A percentile compares a stretch with the other conserved stretches of the same genome.
phyloP scores from a whole-genome alignment of 2,797 vertebrate species.

The Hylomyscus alleni region DNA sequence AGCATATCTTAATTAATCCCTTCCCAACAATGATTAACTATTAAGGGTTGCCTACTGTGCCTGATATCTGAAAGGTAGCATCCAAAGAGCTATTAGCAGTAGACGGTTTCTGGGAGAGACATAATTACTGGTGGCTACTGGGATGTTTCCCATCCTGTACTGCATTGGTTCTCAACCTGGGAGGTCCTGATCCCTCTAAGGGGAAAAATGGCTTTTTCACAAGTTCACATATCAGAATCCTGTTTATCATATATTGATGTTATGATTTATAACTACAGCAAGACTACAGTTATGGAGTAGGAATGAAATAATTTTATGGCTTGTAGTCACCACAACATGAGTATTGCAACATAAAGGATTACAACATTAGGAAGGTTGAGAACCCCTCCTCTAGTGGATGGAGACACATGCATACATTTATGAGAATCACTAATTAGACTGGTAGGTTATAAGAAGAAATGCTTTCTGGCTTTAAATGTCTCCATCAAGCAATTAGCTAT shows the following conservation, averaged over 20 bases:
- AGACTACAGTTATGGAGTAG: background rate
- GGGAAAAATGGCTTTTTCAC: background rate
- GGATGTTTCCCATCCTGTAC: background rate
- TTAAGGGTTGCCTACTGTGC: background rate
- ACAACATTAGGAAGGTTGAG: background rate
- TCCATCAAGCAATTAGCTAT: too few species aligned
- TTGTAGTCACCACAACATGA: background rate
- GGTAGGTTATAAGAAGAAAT: background rate
- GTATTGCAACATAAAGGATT: too few species aligned
- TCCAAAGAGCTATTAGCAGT: background rate
- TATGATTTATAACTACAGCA: background rate
- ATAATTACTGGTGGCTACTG: background rate
- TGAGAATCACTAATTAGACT: background rate
- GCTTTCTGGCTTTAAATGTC: background rate
- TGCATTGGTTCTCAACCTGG: background rate
- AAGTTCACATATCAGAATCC: background rate
- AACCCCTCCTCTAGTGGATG: background rate
- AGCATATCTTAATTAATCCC: background rate
- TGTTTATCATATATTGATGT: background rate
- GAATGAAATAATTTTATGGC: background rate
- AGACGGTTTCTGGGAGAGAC: background rate
- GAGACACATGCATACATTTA: background rate
- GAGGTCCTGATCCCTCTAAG: background rate
- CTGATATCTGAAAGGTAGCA: background rate
- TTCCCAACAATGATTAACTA: background rate